Evolutionary conservation across 2,888 invertebrate species (phyloP).

Genomic region (Limnephilus marmoratus): DNA sequence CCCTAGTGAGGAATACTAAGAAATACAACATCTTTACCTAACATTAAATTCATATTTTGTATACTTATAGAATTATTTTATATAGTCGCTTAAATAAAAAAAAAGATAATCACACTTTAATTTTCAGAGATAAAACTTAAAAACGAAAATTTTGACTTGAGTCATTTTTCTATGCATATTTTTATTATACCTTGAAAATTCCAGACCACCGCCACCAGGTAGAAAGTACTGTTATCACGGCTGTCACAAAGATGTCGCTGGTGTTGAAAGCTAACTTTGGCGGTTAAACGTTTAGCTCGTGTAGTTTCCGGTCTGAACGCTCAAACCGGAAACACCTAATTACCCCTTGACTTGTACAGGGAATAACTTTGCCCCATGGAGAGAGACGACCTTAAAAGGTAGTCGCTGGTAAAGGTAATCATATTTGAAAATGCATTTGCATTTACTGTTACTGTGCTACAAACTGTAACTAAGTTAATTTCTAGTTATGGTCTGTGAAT

Average conservation of each 20-base stretch:
- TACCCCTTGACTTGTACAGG: slow-evolving; percentile 5
- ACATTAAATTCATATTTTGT: too few relatives aligned
- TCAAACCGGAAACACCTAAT: slow-evolving; percentile 31
- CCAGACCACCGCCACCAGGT: background rate
- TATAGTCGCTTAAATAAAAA: too few relatives aligned
- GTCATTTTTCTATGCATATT: background rate
- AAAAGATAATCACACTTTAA: too few relatives aligned
- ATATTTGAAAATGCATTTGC: background rate
- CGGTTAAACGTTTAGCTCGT: slow-evolving; percentile 30
- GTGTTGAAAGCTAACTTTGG: slow-evolving; percentile 24
- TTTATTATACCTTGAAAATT: background rate
- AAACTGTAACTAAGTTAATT: background rate
- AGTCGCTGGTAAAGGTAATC: background rate
- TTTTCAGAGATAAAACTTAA: too few relatives aligned
- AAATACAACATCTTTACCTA: too few relatives aligned
- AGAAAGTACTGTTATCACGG: background rate
- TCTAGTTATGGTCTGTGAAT: background rate
- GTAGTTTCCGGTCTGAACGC: slow-evolving; percentile 30
- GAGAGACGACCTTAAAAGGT: background rate
- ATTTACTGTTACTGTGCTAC: background rate
- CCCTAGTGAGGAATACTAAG: too few relatives aligned
- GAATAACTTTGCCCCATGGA: background rate
- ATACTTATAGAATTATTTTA: too few relatives aligned
- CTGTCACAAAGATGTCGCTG: slow-evolving; percentile 21
- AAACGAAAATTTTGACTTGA: too few relatives aligned